Percentiles rank a stretch among this genome's conserved stretches.
Evolutionary conservation across 2,113 vertebrate species (phyloP).

Genomic region (Ancistrus triradiatus): DNA sequence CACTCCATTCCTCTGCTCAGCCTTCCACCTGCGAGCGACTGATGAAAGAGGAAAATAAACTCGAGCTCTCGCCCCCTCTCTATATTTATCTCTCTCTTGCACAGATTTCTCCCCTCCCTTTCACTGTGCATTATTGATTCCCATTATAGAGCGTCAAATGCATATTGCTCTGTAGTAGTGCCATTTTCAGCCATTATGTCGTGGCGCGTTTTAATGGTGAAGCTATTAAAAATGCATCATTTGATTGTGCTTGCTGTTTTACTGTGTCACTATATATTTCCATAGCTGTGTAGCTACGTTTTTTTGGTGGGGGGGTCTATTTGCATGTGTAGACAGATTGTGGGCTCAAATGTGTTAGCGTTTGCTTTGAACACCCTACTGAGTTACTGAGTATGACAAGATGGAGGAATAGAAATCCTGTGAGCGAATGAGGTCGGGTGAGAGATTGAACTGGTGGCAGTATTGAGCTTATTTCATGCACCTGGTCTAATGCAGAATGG

Average conservation of each 20-base stretch:
- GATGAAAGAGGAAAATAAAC: no score
- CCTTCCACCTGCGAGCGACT: no score
- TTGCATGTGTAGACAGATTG: slow-evolving; percentile 18
- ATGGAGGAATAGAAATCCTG: not conserved
- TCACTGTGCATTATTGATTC: slow-evolving; percentile 29
- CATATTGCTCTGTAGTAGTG: not conserved
- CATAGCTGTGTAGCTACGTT: not conserved
- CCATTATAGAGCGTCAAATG: slow-evolving; percentile 37
- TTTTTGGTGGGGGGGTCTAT: not conserved
- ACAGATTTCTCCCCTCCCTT: slow-evolving; percentile 11
- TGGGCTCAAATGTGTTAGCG: slow-evolving; percentile 5
- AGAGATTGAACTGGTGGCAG: no score
- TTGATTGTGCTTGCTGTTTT: not conserved
- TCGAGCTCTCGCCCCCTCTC: not conserved
- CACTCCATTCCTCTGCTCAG: no score
- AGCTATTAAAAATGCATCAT: not conserved
- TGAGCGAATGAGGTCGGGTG: no score
- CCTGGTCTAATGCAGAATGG: slow-evolving; percentile 6
- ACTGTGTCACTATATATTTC: not conserved
- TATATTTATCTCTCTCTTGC: slow-evolving; percentile 23
- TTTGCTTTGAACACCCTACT: not conserved
- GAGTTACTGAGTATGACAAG: not conserved
- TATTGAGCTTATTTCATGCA: not conserved
- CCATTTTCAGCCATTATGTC: slow-evolving; percentile 12
- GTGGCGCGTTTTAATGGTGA: slow-evolving; percentile 10